phyloP scores from a whole-genome alignment of 1,140 invertebrate genomes.

The Lucilia sericata region DNA sequence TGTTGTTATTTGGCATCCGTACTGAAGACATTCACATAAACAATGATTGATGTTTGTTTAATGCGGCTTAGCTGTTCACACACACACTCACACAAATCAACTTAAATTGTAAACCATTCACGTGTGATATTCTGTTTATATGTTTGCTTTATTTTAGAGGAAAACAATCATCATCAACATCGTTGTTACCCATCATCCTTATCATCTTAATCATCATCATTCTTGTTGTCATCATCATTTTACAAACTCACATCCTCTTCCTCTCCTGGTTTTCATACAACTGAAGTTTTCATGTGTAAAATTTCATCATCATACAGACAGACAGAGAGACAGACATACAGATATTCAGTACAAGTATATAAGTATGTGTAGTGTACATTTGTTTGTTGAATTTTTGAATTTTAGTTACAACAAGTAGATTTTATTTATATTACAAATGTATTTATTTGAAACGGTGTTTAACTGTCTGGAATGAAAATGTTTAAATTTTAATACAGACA shows the following conservation, averaged over 20 bases:
- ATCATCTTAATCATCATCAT: conserved; percentile 11
- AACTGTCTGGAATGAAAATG: conserved; percentile 28
- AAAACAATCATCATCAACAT: background rate
- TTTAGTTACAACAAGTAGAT: conserved; percentile 6
- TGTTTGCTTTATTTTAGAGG: background rate
- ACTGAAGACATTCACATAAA: conserved; percentile 12
- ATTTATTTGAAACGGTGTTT: conserved; percentile 24
- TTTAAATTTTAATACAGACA: conserved; percentile 8
- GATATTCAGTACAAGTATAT: background rate
- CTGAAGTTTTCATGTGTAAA: background rate
- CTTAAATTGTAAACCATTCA: conserved; percentile 28
- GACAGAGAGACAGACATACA: background rate
- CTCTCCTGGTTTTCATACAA: background rate
- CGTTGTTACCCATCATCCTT: background rate
- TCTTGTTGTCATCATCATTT: background rate
- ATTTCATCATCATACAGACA: background rate
- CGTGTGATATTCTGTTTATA: conserved; percentile 6
- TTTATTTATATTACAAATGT: background rate
- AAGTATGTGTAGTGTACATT: no score
- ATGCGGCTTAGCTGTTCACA: background rate
- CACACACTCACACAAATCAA: background rate
- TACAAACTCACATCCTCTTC: background rate
- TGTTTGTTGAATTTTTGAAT: background rate
- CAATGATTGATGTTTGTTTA: conserved; percentile 28
- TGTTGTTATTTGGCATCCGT: background rate